Evolutionary conservation across 2,888 invertebrate genomes (phyloP).

Genomic region (Pseudeuparius sepicola): DNA sequence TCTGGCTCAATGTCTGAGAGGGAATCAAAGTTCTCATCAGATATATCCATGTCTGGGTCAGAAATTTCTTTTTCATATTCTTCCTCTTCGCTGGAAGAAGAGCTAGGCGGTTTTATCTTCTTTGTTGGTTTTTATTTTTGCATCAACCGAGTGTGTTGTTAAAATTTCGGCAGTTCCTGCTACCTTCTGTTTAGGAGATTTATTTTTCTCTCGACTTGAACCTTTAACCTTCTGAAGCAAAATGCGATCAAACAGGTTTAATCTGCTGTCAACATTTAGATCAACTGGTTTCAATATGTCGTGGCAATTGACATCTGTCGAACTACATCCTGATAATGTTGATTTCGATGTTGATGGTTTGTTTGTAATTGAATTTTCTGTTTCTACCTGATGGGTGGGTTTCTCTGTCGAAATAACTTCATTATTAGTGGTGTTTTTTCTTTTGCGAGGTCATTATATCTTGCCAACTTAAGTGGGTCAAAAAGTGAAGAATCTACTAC

Average conservation of each 20-base stretch:
- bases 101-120: background rate
- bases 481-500: background rate
- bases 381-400: no score
- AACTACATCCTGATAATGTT: no score
- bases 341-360: no score
- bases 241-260: conserved; percentile 6
- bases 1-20: background rate
- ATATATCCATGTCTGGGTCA: conserved; percentile 5
- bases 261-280: background rate
- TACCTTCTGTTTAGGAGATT: conserved; percentile 1
- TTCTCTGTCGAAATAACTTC: no score
- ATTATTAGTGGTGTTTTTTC: no score
- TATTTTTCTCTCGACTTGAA: background rate
- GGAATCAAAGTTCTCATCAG: conserved; percentile 4
- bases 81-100: background rate
- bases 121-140: conserved; percentile 1
- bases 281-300: no score
- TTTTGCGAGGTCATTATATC: conserved; percentile 1
- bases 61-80: background rate
- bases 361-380: no score
- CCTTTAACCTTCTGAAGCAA: conserved; percentile 5
- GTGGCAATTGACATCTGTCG: no score
- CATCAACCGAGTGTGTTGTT: background rate
- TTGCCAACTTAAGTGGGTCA: background rate
- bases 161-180: conserved; percentile 7